A percentile compares a stretch with the other conserved stretches of the same genome.
phyloP scores from a whole-genome alignment of 2,113 vertebrate species.

The Leucoraja erinaceus region DNA sequence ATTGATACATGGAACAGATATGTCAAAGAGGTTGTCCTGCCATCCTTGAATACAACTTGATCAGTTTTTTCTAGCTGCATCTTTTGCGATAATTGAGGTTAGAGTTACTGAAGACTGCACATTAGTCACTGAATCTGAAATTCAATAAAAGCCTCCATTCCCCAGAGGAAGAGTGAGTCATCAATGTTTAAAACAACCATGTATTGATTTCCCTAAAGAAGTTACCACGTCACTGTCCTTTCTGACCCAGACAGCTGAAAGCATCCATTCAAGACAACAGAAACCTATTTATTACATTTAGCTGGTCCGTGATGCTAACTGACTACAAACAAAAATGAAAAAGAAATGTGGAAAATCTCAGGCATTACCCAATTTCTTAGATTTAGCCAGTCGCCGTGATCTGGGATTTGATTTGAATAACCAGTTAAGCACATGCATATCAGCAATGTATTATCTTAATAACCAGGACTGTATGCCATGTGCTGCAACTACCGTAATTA shows the following conservation, averaged over 20 bases:
- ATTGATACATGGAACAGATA: no score
- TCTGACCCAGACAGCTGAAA: constrained; percentile 46
- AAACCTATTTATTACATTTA: constrained; percentile 49
- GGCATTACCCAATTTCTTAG: background rate
- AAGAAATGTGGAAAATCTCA: background rate
- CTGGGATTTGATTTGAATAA: background rate
- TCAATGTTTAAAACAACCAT: constrained; percentile 48
- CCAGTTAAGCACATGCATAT: background rate
- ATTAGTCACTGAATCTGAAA: constrained; percentile 50
- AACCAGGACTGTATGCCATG: background rate
- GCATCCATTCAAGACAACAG: constrained; percentile 47
- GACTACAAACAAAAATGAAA: background rate
- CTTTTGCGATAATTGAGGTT: constrained; percentile 41
- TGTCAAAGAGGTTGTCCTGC: background rate
- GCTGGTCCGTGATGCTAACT: constrained; percentile 46
- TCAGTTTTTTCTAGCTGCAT: constrained; percentile 58
- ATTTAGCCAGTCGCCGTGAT: background rate
- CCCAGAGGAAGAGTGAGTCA: constrained; percentile 51
- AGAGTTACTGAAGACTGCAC: constrained; percentile 42
- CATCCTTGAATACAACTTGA: constrained; percentile 48
- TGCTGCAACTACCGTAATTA: background rate
- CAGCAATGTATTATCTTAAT: background rate
- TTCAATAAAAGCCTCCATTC: constrained; percentile 59
- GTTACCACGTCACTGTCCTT: constrained; percentile 47
- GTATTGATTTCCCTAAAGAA: constrained; percentile 65